Evolutionary conservation across 2,888 invertebrate genomes (phyloP).

Genomic region (Tortrix viridana): DNA sequence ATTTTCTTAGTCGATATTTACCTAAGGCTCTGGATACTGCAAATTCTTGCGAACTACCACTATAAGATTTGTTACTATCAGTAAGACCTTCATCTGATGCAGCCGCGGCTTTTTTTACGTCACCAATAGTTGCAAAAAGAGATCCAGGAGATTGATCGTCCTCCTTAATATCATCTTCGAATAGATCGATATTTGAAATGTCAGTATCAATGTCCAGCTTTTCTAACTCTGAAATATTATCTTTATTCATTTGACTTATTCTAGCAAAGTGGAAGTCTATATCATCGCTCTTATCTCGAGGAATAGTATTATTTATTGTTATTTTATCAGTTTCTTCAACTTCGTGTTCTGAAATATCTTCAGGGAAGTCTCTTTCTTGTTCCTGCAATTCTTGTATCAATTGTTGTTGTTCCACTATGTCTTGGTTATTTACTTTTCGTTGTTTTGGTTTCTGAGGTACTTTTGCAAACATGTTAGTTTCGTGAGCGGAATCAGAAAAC

Average conservation of each 20-base stretch:
- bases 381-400: slow-evolving; percentile 78
- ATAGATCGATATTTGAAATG: slow-evolving; percentile 82
- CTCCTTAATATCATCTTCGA: slow-evolving; percentile 86
- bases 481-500: slow-evolving; percentile 87
- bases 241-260: slow-evolving; percentile 81
- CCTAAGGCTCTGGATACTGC: slow-evolving; percentile 92
- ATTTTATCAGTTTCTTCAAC: slow-evolving; percentile 70
- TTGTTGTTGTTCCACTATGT: slow-evolving; percentile 79
- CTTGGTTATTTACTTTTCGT: slow-evolving; percentile 77
- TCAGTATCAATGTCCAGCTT: slow-evolving; percentile 85
- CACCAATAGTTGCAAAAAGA: slow-evolving; percentile 90
- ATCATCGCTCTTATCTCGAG: slow-evolving; percentile 79
- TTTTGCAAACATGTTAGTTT: slow-evolving; percentile 86
- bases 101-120: slow-evolving; percentile 86
- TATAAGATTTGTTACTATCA: slow-evolving; percentile 81
- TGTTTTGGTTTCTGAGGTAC: slow-evolving; percentile 77
- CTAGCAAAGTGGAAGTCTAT: slow-evolving; percentile 82
- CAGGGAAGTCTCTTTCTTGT: slow-evolving; percentile 68
- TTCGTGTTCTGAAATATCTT: slow-evolving; percentile 64
- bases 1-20: slow-evolving; percentile 90
- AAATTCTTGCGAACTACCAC: slow-evolving; percentile 91
- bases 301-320: slow-evolving; percentile 53
- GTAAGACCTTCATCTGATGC: slow-evolving; percentile 85
- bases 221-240: slow-evolving; percentile 74
- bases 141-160: slow-evolving; percentile 86